Evolutionary conservation across 2,113 vertebrate genomes (phyloP), one percentile per base, ranked within the genome.

Genomic region (Columba janthina): DNA sequence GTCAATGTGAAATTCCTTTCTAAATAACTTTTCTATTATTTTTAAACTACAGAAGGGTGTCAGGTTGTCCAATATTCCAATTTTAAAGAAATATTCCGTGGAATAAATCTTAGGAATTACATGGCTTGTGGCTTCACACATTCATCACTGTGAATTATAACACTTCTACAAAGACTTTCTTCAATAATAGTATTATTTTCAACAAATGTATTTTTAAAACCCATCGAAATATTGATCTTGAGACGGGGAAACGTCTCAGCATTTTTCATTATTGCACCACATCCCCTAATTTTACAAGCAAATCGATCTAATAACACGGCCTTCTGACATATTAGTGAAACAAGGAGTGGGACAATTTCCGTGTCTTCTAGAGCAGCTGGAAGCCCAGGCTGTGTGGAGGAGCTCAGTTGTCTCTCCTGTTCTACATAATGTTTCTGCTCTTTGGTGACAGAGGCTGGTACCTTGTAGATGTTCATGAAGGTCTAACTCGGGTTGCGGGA

Each of bases 241-340:
- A 61, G 34, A 48, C 29, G 24, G 60, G 44, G 70, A 88, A 77
- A 11, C 17, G 6, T 57, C 40, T 90, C 78, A 57, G 5, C 11
- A 4, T 42, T 57, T 90, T 70, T 74, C 7, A 24, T 70, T 74
- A 44, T 29, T 20, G 6, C 28, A 58, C 78, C 70, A 53, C n/a
- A 48, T 74, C 66, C 56, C 24, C 64, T 61, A 26, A 40, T 70
- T 92, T 78, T 74, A 32, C 51, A 66, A 44, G 53, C 65, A 50
- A 53, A 82, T 58, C 0, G 0, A 54, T 64, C 28, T 4, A 5
- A 17, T 28, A 40, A 15, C 8, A 1, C 2, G 5, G 12, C 73
- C 58, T 60, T 42, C 65, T 73, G 64, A 69, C 44, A 6, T 2
- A 25, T 17, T 29, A 26, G 28, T 4, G 4, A 36, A 84, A 10